A percentile compares a stretch with the other conserved stretches of the same genome.
Conservation (phyloP, 2,113 vertebrate species). For the Chinchilla lanigera region DNA sequence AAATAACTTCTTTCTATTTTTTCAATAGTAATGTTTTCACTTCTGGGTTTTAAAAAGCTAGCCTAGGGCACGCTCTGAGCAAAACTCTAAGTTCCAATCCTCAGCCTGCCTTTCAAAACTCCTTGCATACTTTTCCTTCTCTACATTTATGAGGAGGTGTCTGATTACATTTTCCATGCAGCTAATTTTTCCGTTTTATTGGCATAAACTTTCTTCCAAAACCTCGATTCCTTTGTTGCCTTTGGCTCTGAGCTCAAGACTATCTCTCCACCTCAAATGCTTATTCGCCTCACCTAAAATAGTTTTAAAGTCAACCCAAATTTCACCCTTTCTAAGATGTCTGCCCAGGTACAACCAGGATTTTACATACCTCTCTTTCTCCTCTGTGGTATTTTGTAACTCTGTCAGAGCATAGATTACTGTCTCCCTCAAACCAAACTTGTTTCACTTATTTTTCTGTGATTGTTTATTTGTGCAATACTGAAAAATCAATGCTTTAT, state of each 20-base stretch:
- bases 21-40: neutral
- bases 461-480: neutral
- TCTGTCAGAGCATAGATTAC: neutral
- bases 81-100: neutral
- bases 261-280: neutral
- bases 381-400: neutral
- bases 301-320: neutral
- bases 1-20: neutral
- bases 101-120: neutral
- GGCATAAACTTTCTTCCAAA: neutral
- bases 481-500: neutral
- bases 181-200: neutral
- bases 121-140: neutral
- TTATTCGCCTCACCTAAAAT: neutral
- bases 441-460: neutral
- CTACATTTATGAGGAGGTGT: neutral
- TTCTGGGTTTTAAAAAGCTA: neutral
- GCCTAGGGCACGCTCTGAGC: neutral
- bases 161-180: neutral
- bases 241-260: neutral
- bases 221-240: neutral
- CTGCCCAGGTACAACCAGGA: neutral
- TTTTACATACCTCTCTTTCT: neutral
- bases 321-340: neutral
- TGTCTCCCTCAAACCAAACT: neutral